Percentiles rank a stretch among this genome's conserved stretches.
Conservation (phyloP, 2,113 vertebrate species). For the Engraulis encrasicolus region DNA sequence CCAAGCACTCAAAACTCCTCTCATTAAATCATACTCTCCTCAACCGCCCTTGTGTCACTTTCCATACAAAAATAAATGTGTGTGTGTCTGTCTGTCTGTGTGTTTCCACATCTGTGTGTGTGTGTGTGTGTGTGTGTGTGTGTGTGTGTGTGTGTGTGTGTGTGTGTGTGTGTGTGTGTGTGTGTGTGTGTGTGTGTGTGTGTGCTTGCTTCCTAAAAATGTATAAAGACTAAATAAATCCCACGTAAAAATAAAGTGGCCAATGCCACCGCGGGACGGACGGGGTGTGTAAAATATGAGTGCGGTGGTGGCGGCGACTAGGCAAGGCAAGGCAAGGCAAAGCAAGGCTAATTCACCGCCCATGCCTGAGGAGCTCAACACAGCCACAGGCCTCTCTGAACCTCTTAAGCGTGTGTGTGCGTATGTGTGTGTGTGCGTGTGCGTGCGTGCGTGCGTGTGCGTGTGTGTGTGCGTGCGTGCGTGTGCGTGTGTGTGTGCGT, state of each 20-base stretch:
- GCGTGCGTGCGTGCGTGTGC: too few relatives aligned
- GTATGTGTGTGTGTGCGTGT: too few relatives aligned
- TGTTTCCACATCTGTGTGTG: neutral
- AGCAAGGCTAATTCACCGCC: too few relatives aligned
- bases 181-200: neutral
- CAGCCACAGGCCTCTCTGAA: too few relatives aligned
- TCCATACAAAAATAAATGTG: neutral
- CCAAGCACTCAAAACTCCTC: neutral
- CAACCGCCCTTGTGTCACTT: neutral
- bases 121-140: neutral
- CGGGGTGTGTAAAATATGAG: slow-evolving; percentile 8
- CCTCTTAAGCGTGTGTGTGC: too few relatives aligned
- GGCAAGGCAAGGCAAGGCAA: too few relatives aligned
- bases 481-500: too few relatives aligned
- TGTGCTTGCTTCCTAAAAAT: neutral
- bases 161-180: neutral
- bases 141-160: neutral
- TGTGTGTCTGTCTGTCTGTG: neutral
- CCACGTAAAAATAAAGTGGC: slow-evolving; percentile 17
- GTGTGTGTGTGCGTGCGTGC: too few relatives aligned
- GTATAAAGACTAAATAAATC: slow-evolving; percentile 12
- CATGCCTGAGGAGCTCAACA: neutral
- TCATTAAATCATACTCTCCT: slow-evolving; percentile 1
- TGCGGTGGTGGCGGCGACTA: neutral
- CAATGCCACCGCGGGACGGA: too few relatives aligned